Base-by-base conservation (phyloP, 2,113 vertebrate genomes). In the Collichthys lucidus region DNA sequence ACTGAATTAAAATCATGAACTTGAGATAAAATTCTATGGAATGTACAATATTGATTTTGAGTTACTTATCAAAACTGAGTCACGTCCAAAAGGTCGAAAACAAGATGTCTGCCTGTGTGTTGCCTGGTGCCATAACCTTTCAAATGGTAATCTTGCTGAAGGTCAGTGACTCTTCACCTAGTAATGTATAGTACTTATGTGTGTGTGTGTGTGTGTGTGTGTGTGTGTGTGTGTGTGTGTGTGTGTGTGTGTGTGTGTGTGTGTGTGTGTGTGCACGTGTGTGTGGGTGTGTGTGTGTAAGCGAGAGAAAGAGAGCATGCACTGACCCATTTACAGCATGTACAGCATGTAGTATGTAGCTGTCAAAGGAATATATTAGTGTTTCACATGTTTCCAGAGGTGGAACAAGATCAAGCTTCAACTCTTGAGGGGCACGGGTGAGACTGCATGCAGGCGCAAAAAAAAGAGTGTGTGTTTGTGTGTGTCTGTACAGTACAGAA, bases 121-220 rank as follows among this genome's bases (percentile, higher is more conserved):
- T 64, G 77, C 15, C 77, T 52, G 22, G 60, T 82, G 69, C 69
- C 86, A 82, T 74, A 84, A 87, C 84, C 77, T 90, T 79, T 86
- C 20, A 88, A 86, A 86, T 89, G 77, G 47, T 86, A 88, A 88
- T 86, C 0, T 1, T 17, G 52, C 69, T 78, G 35, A 68, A 77
- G 69, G 85, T 79, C 78, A 62, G 46, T 19, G 83, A 78, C 62
- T 53, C 26, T 29, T 50, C 53, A 65, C 12, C 17, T 17, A 47
- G 20, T 26, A 57, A 57, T 44, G 31, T 65, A 69, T 24, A 15
- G 22, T 53, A 47, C 42, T 46, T 26, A 49, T 9, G n/a, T 50
- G 65, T 60, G 20, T 65, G 60, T 55, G 35, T 53, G 68, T 65
- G 59, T 57, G 53, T 60, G 29, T 29, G 29, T 29, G 29, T 9